Percentiles rank a stretch among this genome's conserved stretches.
Conservation (phyloP, 2,113 vertebrate genomes). For the Seriola dumerili region DNA sequence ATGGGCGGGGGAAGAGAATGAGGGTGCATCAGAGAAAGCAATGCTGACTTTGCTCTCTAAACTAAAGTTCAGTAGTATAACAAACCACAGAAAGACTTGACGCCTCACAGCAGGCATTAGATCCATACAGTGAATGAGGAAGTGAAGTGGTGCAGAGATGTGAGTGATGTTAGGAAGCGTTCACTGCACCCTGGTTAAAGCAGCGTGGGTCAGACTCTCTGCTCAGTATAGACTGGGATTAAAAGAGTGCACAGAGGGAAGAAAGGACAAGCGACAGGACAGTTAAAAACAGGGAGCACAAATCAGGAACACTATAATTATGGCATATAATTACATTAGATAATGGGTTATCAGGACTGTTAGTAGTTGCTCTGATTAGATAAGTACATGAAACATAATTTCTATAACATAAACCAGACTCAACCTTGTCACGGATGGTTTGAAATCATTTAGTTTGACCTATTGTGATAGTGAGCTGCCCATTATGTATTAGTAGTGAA, state of each 20-base stretch:
- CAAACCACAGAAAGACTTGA: constrained; percentile 8
- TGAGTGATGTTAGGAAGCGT: constrained; percentile 56
- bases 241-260: constrained; percentile 62
- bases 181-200: constrained; percentile 42
- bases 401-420: constrained; percentile 4
- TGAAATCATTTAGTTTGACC: not conserved
- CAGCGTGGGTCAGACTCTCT: constrained; percentile 7
- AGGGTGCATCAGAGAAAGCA: constrained; percentile 32
- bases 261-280: constrained; percentile 4
- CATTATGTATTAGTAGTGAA: not conserved
- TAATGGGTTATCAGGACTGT: constrained; percentile 30
- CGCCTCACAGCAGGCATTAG: constrained; percentile 30
- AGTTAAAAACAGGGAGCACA: constrained; percentile 41
- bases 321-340: not conserved
- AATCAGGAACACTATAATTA: constrained; percentile 46
- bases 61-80: constrained; percentile 22
- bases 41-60: constrained; percentile 10
- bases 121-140: constrained; percentile 34
- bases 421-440: not conserved
- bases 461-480: not conserved
- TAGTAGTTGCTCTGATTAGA: constrained; percentile 18
- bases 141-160: constrained; percentile 34
- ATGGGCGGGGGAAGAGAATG: constrained; percentile 48
- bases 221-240: constrained; percentile 32
- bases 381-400: constrained; percentile 15